These are phyloP conservation scores for Siphamia tubifer DNA, from an alignment of 2,113 vertebrate genomes.

Conservation along the genomic window DNA sequence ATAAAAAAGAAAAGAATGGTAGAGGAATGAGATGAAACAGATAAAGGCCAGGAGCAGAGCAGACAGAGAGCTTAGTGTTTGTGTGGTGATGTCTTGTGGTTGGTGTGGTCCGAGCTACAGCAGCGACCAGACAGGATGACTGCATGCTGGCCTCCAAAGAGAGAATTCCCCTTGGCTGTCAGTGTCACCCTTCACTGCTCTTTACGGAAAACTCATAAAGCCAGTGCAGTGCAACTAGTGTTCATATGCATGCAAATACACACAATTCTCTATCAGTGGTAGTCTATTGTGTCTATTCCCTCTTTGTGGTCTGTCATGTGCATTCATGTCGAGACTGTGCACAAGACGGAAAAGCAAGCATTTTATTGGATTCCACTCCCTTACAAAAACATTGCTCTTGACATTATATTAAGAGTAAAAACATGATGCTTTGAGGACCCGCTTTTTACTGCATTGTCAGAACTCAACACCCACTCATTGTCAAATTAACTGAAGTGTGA, in stretches of 20 bases:
- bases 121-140: slow-evolving; percentile 40
- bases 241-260: slow-evolving; percentile 11
- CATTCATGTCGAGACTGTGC: background rate
- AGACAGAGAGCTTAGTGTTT: slow-evolving; percentile 26
- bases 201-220: slow-evolving; percentile 44
- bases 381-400: slow-evolving; percentile 30
- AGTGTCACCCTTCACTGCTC: slow-evolving; percentile 23
- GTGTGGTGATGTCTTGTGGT: slow-evolving; percentile 28
- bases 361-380: slow-evolving; percentile 36
- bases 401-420: slow-evolving; percentile 28
- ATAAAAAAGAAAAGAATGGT: background rate
- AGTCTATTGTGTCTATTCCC: background rate
- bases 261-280: background rate
- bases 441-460: slow-evolving; percentile 40
- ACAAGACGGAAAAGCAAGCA: slow-evolving; percentile 4
- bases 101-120: slow-evolving; percentile 44
- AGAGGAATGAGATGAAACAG: background rate
- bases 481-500: slow-evolving; percentile 45
- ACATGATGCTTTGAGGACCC: slow-evolving; percentile 3
- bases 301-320: background rate
- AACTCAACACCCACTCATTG: slow-evolving; percentile 58
- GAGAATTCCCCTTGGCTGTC: slow-evolving; percentile 24
- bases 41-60: background rate
- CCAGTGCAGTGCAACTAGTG: background rate
- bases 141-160: slow-evolving; percentile 8